phyloP scores from a whole-genome alignment of 1,140 invertebrate genomes.

The Triops longicaudatus region DNA sequence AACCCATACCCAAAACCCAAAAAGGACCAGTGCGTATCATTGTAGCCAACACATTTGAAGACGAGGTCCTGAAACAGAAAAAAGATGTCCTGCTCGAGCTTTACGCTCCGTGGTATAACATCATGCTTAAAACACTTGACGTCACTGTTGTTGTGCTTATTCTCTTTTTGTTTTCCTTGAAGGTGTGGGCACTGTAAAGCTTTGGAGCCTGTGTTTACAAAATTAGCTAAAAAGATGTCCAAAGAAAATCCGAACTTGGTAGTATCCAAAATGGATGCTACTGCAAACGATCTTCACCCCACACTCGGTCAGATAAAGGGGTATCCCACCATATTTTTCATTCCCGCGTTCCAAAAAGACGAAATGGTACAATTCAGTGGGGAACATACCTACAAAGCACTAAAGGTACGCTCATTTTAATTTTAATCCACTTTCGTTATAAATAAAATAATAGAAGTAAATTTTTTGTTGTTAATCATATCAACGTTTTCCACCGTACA shows the following conservation, averaged over 20 bases:
- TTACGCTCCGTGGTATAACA: conserved; percentile 44
- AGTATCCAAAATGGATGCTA: conserved; percentile 47
- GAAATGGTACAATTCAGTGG: conserved; percentile 42
- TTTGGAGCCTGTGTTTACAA: conserved; percentile 41
- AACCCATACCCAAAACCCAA: conserved; percentile 42
- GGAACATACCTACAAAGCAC: conserved; percentile 40
- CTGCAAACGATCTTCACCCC: conserved; percentile 44
- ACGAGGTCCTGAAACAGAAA: conserved; percentile 39
- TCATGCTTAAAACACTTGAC: conserved; percentile 19
- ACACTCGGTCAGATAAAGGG: conserved; percentile 42
- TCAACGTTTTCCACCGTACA: background rate
- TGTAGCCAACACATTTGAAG: conserved; percentile 44
- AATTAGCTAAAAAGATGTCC: conserved; percentile 39
- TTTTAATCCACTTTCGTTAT: too few species aligned
- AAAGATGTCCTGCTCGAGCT: conserved; percentile 45
- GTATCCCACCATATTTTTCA: conserved; percentile 47
- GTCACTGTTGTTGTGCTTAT: background rate
- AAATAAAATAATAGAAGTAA: too few species aligned
- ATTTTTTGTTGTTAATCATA: background rate
- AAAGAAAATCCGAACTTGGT: conserved; percentile 39
- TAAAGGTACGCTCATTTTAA: conserved; percentile 42
- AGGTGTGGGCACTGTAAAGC: conserved; percentile 47
- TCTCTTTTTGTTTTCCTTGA: conserved; percentile 19
- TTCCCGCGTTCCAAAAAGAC: conserved; percentile 41
- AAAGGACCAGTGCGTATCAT: conserved; percentile 42